These are phyloP conservation scores for Sapajus apella DNA, from an alignment of 2,113 vertebrate genomes.

Conservation along the genomic window DNA sequence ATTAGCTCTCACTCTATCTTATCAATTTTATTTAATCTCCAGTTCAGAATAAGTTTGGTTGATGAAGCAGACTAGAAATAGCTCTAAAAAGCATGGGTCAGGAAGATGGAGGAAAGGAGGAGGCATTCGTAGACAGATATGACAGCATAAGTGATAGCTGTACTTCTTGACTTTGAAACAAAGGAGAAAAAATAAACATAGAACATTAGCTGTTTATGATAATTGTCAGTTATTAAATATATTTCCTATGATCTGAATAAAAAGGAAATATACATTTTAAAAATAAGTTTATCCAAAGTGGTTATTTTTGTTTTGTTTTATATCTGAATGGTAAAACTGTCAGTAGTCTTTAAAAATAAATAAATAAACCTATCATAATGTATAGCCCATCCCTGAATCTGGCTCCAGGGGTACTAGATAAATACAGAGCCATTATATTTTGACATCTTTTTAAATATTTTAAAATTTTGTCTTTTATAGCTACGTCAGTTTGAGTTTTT, in stretches of 20 bases:
- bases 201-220: not conserved
- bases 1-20: not conserved
- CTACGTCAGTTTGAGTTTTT: slow-evolving; percentile 45
- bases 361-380: not conserved
- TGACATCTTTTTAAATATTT: slow-evolving; percentile 31
- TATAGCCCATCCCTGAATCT: not conserved
- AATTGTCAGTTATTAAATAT: not conserved
- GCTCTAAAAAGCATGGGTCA: not conserved
- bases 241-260: not conserved
- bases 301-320: slow-evolving; percentile 31
- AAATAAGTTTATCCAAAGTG: slow-evolving; percentile 32
- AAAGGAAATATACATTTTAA: not conserved
- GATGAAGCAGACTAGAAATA: not conserved
- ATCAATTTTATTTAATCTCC: not conserved
- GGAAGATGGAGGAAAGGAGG: not conserved
- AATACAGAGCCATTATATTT: slow-evolving; percentile 22
- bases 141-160: not conserved
- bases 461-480: not conserved
- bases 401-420: not conserved
- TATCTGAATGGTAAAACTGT: not conserved
- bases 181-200: not conserved
- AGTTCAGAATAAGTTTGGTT: slow-evolving; percentile 2
- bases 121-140: not conserved
- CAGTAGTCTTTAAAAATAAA: slow-evolving; percentile 16
- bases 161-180: not conserved